These are phyloP conservation scores for Desoria tigrina DNA, from an alignment of 2,888 invertebrate species.

Conservation along the genomic window DNA sequence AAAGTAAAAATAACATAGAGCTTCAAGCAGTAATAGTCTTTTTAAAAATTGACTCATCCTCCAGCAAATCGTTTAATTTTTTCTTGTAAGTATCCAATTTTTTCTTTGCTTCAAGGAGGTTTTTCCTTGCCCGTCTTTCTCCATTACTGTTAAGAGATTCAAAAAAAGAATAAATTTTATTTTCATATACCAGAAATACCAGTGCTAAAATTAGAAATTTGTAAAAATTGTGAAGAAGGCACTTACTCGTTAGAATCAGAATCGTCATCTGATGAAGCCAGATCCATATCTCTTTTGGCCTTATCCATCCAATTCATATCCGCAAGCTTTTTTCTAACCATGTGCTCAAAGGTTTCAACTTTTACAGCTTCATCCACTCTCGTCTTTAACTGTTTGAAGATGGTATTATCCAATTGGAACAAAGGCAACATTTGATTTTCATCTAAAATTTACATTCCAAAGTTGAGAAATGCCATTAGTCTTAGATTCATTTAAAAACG, in stretches of 20 bases:
- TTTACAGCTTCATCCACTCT: conserved; percentile 76
- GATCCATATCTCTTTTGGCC: conserved; percentile 84
- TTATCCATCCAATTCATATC: conserved; percentile 83
- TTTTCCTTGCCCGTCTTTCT: conserved; percentile 31
- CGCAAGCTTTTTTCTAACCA: conserved; percentile 66
- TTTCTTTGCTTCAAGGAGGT: conserved; percentile 43
- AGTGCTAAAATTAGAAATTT: background rate
- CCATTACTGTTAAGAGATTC: conserved; percentile 27
- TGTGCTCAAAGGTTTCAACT: conserved; percentile 73
- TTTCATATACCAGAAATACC: background rate
- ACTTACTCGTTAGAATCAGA: conserved; percentile 27
- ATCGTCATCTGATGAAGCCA: conserved; percentile 72
- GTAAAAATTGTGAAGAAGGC: too few species aligned
- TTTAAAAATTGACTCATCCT: conserved; percentile 17
- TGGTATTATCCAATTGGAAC: conserved; percentile 73
- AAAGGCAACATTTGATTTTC: conserved; percentile 77
- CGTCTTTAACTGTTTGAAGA: conserved; percentile 67
- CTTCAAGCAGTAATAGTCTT: background rate
- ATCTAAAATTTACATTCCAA: conserved; percentile 17
- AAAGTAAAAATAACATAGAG: too few species aligned
- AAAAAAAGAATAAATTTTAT: conserved; percentile 9
- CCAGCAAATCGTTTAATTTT: conserved; percentile 35
- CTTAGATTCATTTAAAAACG: conserved; percentile 3
- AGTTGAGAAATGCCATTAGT: too few species aligned
- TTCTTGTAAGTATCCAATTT: conserved; percentile 44